These are phyloP conservation scores for Caenorhabditis sp. DNA, from an alignment of 2,888 invertebrate genomes.

Conservation along the genomic window DNA sequence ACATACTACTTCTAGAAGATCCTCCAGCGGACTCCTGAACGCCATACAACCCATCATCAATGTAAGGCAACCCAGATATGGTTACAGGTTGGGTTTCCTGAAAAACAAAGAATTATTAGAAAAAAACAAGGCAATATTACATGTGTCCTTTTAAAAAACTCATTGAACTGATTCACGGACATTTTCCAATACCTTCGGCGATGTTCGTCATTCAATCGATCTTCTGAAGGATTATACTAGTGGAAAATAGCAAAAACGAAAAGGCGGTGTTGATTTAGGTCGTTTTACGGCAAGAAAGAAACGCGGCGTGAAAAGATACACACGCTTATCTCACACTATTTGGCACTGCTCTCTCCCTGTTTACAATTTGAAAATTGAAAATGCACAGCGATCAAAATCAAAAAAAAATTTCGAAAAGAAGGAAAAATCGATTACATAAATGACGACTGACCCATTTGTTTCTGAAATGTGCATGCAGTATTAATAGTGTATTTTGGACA, in stretches of 20 bases:
- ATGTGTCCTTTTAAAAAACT: slow-evolving; percentile 59
- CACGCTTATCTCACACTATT: slow-evolving; percentile 47
- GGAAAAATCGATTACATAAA: no score
- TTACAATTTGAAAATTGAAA: slow-evolving; percentile 33
- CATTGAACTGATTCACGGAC: slow-evolving; percentile 66
- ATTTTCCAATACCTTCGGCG: slow-evolving; percentile 69
- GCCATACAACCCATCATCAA: slow-evolving; percentile 61
- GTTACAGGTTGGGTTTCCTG: slow-evolving; percentile 56
- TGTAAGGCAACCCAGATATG: slow-evolving; percentile 58
- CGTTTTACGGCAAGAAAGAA: slow-evolving; percentile 46
- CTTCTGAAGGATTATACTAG: no score
- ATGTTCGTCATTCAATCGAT: slow-evolving; percentile 67
- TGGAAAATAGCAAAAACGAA: no score
- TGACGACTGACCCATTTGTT: slow-evolving; percentile 61
- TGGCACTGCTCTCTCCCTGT: slow-evolving; percentile 42
- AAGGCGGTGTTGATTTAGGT: slow-evolving; percentile 49
- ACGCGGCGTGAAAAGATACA: slow-evolving; percentile 22
- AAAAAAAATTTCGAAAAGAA: not conserved
- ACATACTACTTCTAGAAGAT: slow-evolving; percentile 52
- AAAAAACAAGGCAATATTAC: slow-evolving; percentile 7
- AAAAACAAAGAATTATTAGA: not conserved
- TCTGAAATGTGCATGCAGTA: slow-evolving; percentile 66
- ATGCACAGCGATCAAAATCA: no score
- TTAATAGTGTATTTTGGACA: slow-evolving; percentile 64
- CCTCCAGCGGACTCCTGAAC: slow-evolving; percentile 44